phyloP scores from a whole-genome alignment of 2,888 invertebrate genomes.

The Tachina grossa region DNA sequence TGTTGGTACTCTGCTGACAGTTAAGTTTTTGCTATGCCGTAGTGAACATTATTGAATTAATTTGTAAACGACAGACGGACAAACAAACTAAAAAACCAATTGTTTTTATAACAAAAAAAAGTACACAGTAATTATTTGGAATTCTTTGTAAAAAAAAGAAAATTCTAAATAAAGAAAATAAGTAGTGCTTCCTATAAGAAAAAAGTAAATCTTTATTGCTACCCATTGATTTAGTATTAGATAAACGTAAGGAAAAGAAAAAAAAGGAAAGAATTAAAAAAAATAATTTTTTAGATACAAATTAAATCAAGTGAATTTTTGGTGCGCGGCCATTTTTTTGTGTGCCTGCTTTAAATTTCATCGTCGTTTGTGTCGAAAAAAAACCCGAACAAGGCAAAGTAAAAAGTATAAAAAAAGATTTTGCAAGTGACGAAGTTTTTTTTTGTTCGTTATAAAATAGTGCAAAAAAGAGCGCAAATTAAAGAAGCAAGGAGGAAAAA shows the following conservation, averaged over 20 bases:
- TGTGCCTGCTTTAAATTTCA: conserved; percentile 60
- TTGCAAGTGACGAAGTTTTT: conserved; percentile 70
- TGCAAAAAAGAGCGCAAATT: conserved; percentile 72
- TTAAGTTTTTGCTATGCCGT: conserved; percentile 82
- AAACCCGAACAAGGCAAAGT: conserved; percentile 70
- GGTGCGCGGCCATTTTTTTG: conserved; percentile 81
- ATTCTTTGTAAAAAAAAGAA: conserved; percentile 58
- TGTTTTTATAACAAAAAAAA: conserved; percentile 59
- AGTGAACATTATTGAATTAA: conserved; percentile 76
- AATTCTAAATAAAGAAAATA: conserved; percentile 36
- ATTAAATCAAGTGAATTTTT: conserved; percentile 75
- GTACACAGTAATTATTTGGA: conserved; percentile 38
- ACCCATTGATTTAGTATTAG: conserved; percentile 37
- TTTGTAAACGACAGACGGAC: conserved; percentile 73
- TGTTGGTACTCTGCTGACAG: conserved; percentile 78
- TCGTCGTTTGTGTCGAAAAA: conserved; percentile 67
- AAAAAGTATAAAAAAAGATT: conserved; percentile 61
- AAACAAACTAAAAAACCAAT: conserved; percentile 66
- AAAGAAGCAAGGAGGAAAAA: conserved; percentile 39
- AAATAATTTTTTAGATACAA: conserved; percentile 67
- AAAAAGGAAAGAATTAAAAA: conserved; percentile 60
- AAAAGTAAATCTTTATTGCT: conserved; percentile 23
- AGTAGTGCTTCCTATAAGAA: conserved; percentile 7
- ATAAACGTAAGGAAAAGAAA: conserved; percentile 41
- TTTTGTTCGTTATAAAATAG: conserved; percentile 66